phyloP scores from a whole-genome alignment of 2,888 invertebrate species.

The Xanthostigma xanthostigma region DNA sequence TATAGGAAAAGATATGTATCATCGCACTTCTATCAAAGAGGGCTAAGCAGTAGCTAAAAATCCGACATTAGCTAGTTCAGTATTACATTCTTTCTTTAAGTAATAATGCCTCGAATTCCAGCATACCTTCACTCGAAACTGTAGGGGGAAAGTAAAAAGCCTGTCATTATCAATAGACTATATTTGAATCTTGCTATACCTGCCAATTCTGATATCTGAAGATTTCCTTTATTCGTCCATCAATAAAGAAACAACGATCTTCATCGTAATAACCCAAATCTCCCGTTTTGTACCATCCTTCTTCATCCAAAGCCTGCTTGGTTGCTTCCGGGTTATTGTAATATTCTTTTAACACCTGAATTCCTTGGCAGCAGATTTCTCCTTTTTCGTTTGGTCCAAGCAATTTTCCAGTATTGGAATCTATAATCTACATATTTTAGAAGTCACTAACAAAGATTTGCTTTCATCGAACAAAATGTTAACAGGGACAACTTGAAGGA shows the following conservation, averaged over 20 bases:
- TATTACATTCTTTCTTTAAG: too few species aligned
- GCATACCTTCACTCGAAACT: too few species aligned
- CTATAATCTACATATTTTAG: not conserved
- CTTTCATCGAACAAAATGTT: not conserved
- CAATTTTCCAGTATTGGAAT: not conserved
- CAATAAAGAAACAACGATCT: conserved; percentile 30
- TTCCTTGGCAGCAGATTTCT: not conserved
- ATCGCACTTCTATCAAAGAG: too few species aligned
- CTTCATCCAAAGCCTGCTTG: conserved; percentile 27
- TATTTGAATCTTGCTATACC: conserved; percentile 19
- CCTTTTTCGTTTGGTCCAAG: conserved; percentile 1
- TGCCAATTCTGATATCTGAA: conserved; percentile 35
- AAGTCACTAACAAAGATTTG: not conserved
- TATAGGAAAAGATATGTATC: too few species aligned
- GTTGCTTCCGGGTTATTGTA: conserved; percentile 30
- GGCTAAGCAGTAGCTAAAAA: too few species aligned
- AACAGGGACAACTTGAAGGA: not conserved
- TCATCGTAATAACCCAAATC: conserved; percentile 36
- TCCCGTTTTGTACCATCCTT: conserved; percentile 35
- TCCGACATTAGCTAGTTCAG: too few species aligned
- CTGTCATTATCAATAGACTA: too few species aligned
- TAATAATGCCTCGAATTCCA: too few species aligned
- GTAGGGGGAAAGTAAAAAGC: too few species aligned
- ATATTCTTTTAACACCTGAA: conserved; percentile 24
- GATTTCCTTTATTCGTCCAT: conserved; percentile 35